phyloP scores from a whole-genome alignment of 2,797 vertebrate species.

The Taeniopygia guttata region DNA sequence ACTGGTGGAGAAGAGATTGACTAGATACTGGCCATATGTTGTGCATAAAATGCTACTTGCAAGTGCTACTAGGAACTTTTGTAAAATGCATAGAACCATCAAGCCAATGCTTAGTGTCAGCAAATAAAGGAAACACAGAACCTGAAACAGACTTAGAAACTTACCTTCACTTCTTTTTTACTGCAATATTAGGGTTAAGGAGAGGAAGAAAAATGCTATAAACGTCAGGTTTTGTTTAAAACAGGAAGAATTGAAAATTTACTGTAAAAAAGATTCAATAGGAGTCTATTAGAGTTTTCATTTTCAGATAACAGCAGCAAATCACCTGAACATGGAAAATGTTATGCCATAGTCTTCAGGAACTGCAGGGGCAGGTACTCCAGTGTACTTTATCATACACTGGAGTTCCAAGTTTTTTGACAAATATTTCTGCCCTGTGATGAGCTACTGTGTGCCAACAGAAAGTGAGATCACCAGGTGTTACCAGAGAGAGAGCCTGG shows the following conservation, averaged over 20 bases:
- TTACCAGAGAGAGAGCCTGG: neutral
- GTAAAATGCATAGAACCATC: neutral
- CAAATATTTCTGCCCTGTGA: neutral
- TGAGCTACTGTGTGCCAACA: neutral
- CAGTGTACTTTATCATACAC: neutral
- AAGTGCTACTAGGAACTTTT: neutral
- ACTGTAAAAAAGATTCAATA: neutral
- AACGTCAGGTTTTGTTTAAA: neutral
- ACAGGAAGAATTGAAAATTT: neutral
- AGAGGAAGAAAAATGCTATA: neutral
- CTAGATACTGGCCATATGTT: neutral
- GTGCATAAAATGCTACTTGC: neutral
- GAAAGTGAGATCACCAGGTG: neutral
- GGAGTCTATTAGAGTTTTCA: neutral
- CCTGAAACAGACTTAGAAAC: neutral
- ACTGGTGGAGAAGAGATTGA: neutral
- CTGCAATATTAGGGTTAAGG: neutral
- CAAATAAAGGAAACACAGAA: neutral
- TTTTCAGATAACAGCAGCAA: neutral
- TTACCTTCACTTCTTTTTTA: neutral
- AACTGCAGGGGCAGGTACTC: neutral
- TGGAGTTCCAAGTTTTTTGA: neutral
- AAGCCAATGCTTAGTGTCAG: neutral
- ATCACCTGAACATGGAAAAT: neutral
- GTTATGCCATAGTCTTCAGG: neutral